These are phyloP conservation scores for Pseudobourletiella spinata DNA, from an alignment of 1,140 invertebrate genomes.

Conservation along the genomic window DNA sequence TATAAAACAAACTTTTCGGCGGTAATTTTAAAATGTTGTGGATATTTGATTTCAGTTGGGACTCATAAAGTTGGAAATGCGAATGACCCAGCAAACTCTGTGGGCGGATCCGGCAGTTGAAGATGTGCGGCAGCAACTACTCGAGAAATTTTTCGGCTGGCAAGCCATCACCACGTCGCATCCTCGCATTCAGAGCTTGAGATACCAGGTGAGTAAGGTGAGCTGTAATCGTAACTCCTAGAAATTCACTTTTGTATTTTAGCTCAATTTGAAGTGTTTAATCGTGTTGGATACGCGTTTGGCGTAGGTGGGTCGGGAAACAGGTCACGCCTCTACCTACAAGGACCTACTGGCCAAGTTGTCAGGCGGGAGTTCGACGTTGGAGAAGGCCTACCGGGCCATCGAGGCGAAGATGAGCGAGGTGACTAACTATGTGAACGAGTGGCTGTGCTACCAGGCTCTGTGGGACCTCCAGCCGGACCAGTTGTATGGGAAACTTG, in stretches of 20 bases:
- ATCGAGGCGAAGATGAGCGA: constrained; percentile 85
- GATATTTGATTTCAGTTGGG: constrained; percentile 18
- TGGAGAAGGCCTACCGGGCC: constrained; percentile 81
- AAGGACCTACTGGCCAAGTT: constrained; percentile 85
- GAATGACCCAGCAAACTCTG: constrained; percentile 98
- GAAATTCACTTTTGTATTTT: no score
- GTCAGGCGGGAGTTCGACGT: constrained; percentile 60
- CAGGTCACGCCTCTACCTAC: constrained; percentile 80
- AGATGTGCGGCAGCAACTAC: constrained; percentile 86
- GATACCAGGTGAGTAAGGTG: constrained; percentile 50
- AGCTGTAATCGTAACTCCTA: no score
- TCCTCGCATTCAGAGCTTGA: constrained; percentile 78
- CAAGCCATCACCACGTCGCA: constrained; percentile 92
- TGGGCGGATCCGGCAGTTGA: constrained; percentile 90
- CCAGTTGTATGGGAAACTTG: constrained; percentile 81
- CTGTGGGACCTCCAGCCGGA: constrained; percentile 98
- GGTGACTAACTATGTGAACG: constrained; percentile 75
- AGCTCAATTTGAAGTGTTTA: no score
- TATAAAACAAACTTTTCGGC: no score
- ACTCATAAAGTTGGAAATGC: constrained; percentile 55
- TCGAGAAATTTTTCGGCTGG: constrained; percentile 96
- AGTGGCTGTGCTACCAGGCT: constrained; percentile 94
- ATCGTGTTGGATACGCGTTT: no score
- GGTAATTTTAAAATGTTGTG: no score
- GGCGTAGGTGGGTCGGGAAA: constrained; percentile 82